phyloP scores from a whole-genome alignment of 2,797 vertebrate species.

The Sandelia bainsii region DNA sequence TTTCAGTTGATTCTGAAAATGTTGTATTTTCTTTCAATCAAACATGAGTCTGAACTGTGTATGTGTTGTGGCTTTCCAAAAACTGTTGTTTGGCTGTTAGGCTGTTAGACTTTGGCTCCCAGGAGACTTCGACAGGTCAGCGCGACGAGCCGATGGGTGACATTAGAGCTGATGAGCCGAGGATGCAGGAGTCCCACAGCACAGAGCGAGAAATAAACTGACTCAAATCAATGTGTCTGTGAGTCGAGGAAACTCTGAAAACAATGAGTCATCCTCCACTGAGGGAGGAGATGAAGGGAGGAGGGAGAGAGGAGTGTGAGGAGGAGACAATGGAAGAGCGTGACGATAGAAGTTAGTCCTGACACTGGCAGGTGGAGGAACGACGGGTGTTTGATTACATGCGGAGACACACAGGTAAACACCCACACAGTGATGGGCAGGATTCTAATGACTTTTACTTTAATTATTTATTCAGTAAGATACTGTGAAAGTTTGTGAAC shows the following conservation, averaged over 20 bases:
- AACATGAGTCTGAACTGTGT: not conserved
- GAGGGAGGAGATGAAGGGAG: not conserved
- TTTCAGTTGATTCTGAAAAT: no score
- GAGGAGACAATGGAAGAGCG: not conserved
- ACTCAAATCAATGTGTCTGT: slow-evolving; percentile 3
- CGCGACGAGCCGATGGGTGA: not conserved
- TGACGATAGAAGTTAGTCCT: not conserved
- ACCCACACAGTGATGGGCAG: not conserved
- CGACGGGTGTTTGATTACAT: slow-evolving; percentile 12
- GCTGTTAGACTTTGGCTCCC: not conserved
- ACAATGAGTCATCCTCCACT: slow-evolving; percentile 48
- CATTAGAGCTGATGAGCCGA: not conserved
- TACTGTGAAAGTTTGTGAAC: no score
- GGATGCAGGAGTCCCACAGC: slow-evolving; percentile 4
- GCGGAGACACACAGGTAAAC: not conserved
- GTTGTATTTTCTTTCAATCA: not conserved
- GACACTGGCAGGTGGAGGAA: slow-evolving; percentile 17
- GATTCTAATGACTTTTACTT: not conserved
- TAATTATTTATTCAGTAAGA: no score
- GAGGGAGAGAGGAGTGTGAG: not conserved
- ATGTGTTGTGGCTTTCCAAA: not conserved
- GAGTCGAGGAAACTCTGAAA: slow-evolving; percentile 30
- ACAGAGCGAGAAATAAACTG: slow-evolving; percentile 5
- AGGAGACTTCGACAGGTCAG: not conserved
- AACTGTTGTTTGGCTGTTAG: not conserved